These are phyloP conservation scores for Kryptopterus vitreolus DNA, from an alignment of 2,797 vertebrate species.

Conservation along the genomic window DNA sequence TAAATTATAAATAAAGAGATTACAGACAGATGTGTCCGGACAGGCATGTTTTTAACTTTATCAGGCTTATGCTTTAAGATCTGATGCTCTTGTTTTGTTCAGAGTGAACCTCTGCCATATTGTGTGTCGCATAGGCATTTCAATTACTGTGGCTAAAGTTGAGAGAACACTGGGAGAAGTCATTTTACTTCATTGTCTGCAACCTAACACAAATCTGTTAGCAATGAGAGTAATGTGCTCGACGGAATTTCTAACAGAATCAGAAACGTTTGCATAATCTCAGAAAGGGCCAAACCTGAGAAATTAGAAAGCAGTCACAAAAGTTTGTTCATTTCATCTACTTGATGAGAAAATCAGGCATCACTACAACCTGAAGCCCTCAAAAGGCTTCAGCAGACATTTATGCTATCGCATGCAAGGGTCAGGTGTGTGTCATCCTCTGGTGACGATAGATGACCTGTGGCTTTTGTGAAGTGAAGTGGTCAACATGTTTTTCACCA, in stretches of 20 bases:
- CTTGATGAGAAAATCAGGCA: background rate
- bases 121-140: background rate
- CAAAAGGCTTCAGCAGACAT: constrained; percentile 18
- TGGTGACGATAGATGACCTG: constrained; percentile 74
- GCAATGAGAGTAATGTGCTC: background rate
- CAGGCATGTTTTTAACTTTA: background rate
- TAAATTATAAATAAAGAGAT: background rate
- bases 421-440: constrained; percentile 80
- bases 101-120: background rate
- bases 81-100: background rate
- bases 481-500: constrained; percentile 66
- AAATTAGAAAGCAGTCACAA: no score
- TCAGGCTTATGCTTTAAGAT: background rate
- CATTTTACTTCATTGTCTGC: background rate
- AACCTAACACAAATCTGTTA: background rate
- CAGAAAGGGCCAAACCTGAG: no score
- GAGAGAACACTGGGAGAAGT: background rate
- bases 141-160: background rate
- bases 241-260: background rate
- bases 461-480: constrained; percentile 69
- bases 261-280: background rate
- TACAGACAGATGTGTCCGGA: background rate
- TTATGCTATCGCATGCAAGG: constrained; percentile 60
- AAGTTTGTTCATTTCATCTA: background rate
- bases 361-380: constrained; percentile 9